Evolutionary conservation across 2,888 invertebrate genomes (phyloP), one percentile per base, ranked within the genome.

Genomic region (Homarus gammarus): DNA sequence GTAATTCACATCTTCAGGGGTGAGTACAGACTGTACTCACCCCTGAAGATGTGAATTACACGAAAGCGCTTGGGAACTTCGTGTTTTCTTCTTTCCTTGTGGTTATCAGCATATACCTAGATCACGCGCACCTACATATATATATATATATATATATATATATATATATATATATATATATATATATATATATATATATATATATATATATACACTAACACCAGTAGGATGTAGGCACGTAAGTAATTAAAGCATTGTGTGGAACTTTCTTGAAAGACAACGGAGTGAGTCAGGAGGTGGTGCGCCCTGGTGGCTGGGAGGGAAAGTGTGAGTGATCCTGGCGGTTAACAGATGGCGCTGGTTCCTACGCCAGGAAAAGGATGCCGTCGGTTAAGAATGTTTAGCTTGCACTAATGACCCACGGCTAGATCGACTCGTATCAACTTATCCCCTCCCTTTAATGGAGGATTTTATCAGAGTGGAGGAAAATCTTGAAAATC

Each of bases 91-190:
- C n/a, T n/a, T n/a, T n/a, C n/a, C n/a, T n/a, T n/a, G n/a, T n/a
- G n/a, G n/a, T n/a, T n/a, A n/a, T n/a, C n/a, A n/a, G n/a, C n/a
- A n/a, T n/a, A n/a, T n/a, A n/a, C n/a, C n/a, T n/a, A n/a, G n/a
- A n/a, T n/a, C n/a, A n/a, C n/a, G n/a, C n/a, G 61, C 27, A 27
- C 6, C 78, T 40, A 78, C 40, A 56, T 56, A 56, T 56, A 81
- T 56, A 81, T 81, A 81, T 81, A 81, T 81, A 56, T 81, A 81
- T 81, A 81, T 81, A 81, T 81, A 81, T 81, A 81, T 81, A 81
- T 81, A 81, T 81, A 51, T 81, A 81, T 81, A 56, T 81, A 81
- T 56, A 81, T 81, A 56, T 81, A 56, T 81, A 81, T 81, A 51
- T 56, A 56, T 56, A 81, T 81, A 81, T 56, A 81, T 81, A 81